These are phyloP conservation scores for Rhea americana DNA, from an alignment of 2,113 vertebrate species.

Conservation along the genomic window DNA sequence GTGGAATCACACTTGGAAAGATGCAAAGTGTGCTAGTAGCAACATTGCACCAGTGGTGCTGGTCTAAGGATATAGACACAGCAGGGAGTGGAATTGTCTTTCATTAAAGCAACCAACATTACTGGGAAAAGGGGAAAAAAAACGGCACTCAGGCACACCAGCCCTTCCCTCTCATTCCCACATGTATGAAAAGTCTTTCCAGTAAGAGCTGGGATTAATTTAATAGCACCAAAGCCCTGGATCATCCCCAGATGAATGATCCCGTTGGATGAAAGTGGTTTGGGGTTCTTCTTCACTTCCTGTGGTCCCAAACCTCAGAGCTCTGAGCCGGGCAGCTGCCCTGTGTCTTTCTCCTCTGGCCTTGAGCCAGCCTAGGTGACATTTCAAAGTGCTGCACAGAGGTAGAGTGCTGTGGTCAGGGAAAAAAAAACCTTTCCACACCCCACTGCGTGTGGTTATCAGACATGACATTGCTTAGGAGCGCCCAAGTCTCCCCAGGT, in stretches of 20 bases:
- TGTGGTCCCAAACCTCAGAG: not conserved
- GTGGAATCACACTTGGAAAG: conserved; percentile 38
- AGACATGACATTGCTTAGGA: not conserved
- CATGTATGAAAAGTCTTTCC: not conserved
- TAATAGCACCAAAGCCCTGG: not conserved
- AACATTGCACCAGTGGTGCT: not conserved
- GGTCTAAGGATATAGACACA: not conserved
- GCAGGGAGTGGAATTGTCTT: not conserved
- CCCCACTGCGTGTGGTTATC: not conserved
- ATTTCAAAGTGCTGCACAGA: not conserved
- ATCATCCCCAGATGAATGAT: not conserved
- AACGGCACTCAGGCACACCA: not conserved
- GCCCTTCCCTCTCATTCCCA: not conserved
- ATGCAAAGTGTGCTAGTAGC: not conserved
- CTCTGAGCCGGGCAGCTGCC: not conserved
- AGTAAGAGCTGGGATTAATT: not conserved
- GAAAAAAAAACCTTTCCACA: not conserved
- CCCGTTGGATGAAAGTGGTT: accelerated
- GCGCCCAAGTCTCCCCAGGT: not conserved
- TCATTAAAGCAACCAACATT: not conserved
- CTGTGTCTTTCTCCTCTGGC: not conserved
- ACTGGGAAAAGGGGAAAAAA: not conserved
- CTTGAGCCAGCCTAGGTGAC: not conserved
- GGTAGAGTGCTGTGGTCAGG: not conserved
- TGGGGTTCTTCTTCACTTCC: not conserved